Evolutionary conservation across 2,113 vertebrate genomes (phyloP), one percentile per base, ranked within the genome.

Genomic region (Mastomys coucha): DNA sequence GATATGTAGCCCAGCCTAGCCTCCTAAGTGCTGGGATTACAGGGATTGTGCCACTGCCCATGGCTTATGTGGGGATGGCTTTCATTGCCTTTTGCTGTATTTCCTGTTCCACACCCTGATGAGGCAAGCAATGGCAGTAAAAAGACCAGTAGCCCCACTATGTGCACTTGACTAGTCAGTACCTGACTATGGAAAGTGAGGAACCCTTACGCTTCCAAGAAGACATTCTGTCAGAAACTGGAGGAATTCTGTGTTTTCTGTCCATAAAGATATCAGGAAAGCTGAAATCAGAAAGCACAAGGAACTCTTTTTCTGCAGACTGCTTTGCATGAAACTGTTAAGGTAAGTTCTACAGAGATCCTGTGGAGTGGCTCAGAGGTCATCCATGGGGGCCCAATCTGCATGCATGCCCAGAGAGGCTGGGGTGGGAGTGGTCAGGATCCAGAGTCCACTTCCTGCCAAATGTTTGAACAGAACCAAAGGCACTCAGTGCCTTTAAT

Each of bases 201-300:
- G 58, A 94, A 82, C 96, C 67, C 36, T 67, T 93, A 94, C 88
- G 88, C 92, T 97, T 93, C 39, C 3, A 3, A 84, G 92, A 85
- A 96, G 96, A 86, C 67, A 88, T 76, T 77, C 93, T 93, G 95
- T 95, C 65, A 93, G 96, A 97, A 95, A 97, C 56, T 56, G 67
- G 67, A 92, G 85, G 89, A 45, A 97, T 77, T 94, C 97, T 96
- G 80, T 77, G 45, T 91, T 96, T 97, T 97, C 89, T 95, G 95
- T 96, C 93, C 95, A 73, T 51, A 77, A 0, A 94, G 87, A 63
- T 81, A 94, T 76, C 95, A 76, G 95, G 94, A 96, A 96, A 96
- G 93, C 93, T 96, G 97, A 97, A 95, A 94, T 93, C 82, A 97
- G 88, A 97, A 97, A 97, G 92, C 88, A 94, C 1, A 89, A 56